These are phyloP conservation scores for Thalassoma bifasciatum DNA, from an alignment of 2,113 vertebrate genomes.

Conservation along the genomic window DNA sequence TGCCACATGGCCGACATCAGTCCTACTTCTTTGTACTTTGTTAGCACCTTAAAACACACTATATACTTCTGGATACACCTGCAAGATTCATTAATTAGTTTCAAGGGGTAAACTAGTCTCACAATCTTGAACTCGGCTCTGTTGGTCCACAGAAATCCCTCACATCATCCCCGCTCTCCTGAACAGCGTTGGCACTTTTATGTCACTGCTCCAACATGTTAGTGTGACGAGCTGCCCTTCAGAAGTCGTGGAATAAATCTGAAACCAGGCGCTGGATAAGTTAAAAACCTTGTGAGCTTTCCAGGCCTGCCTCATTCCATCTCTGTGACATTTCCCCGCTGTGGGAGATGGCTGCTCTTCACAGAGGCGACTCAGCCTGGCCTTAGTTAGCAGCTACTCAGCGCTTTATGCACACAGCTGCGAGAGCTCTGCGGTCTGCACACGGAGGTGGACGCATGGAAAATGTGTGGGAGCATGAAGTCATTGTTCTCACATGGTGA, in stretches of 20 bases:
- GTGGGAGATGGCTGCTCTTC: constrained; percentile 65
- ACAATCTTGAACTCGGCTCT: not conserved
- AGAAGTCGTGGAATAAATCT: constrained; percentile 4
- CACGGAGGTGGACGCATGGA: constrained; percentile 51
- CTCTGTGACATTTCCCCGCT: constrained; percentile 53
- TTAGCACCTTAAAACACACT: no score
- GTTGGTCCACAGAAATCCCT: not conserved
- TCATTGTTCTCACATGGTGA: constrained; percentile 50
- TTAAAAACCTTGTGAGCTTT: constrained; percentile 2
- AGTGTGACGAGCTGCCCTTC: not conserved
- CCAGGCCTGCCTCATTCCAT: constrained; percentile 48
- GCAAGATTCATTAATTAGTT: no score
- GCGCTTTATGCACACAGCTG: constrained; percentile 60
- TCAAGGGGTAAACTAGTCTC: no score
- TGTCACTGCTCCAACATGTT: not conserved
- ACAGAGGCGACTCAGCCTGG: constrained; percentile 58
- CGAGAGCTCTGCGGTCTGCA: constrained; percentile 46
- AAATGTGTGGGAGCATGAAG: constrained; percentile 58
- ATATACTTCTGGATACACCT: no score
- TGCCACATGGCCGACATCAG: no score
- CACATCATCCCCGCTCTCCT: not conserved
- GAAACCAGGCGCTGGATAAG: constrained; percentile 14
- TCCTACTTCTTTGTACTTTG: no score
- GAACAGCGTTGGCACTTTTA: constrained; percentile 5
- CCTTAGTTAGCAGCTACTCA: constrained; percentile 70